Conservation (phyloP, 1,140 invertebrate species). For the Oscheius sp. region DNA sequence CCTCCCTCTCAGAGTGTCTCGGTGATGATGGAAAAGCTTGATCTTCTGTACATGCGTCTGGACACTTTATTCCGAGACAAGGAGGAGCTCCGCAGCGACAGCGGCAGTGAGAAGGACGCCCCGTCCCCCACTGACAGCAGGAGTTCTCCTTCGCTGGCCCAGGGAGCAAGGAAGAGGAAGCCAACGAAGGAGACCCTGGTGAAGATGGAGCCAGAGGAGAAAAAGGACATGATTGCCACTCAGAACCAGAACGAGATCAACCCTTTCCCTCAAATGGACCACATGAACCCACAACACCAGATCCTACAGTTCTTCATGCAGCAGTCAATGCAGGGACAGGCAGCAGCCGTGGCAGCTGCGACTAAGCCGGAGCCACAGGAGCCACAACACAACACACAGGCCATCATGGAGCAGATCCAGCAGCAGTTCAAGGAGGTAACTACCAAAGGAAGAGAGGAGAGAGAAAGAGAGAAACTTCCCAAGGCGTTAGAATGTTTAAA, state of each 20-base stretch:
- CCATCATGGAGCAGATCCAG: conserved; percentile 9
- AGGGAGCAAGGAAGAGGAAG: conserved; percentile 8
- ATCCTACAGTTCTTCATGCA: too few relatives aligned
- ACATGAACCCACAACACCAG: too few relatives aligned
- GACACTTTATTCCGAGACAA: neutral
- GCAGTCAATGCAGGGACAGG: neutral
- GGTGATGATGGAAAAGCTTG: neutral
- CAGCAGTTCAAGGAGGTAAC: conserved; percentile 9
- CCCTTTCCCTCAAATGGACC: too few relatives aligned
- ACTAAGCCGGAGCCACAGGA: neutral
- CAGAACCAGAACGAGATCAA: neutral
- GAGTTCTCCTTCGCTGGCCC: neutral
- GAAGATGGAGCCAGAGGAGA: conserved; percentile 6
- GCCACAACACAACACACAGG: neutral
- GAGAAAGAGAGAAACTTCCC: neutral
- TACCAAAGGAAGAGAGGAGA: neutral
- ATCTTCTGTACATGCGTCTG: neutral
- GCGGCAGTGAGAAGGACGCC: conserved; percentile 1
- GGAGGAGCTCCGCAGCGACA: neutral
- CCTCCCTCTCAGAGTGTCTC: neutral
- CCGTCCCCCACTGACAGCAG: neutral
- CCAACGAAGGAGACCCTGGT: neutral
- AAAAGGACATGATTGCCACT: conserved; percentile 1
- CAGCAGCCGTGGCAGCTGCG: neutral
- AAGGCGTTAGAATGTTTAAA: neutral